Evolutionary conservation across 2,888 invertebrate species (phyloP), one percentile per base, ranked within the genome.

Genomic region (Drosophila putrida): DNA sequence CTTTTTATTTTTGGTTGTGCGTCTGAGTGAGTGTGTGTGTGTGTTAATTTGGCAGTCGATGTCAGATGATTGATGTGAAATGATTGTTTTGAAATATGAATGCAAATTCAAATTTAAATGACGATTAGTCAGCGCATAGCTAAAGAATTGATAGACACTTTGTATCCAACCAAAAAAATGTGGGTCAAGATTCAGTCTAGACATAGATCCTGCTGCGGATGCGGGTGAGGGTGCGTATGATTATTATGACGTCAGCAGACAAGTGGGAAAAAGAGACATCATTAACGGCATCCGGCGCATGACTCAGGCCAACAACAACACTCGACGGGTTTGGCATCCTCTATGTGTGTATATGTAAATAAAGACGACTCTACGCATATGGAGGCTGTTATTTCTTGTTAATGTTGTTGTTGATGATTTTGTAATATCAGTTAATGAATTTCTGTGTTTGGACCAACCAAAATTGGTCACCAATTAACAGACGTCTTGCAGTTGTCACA

Each of bases 11-110:
- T n/a, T n/a, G n/a, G 50, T 58, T 1, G 44, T 43, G 44, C 15
- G 43, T 54, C 25, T 27, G 27, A 6, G 9, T 9, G 8, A 28
- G 28, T 53, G 15, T 33, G 41, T n/a, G 31, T 51, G 51, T 66
- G 54, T 66, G 71, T 80, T 83, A 81, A 81, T 78, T 75, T 78
- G 82, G 60, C 84, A 87, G 60, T 61, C 62, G 63, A 33, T 59
- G 75, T 59, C 57, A 33, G 39, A 58, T 82, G 82, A 87, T 82
- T 87, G 77, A 82, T 82, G 68, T 49, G 49, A 65, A 58, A 55
- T 72, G 31, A 54, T 64, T 72, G 38, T 63, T 71, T 70, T 71
- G 71, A 71, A 58, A 71, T 51, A 54, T 55, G 64, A 63, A 63
- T 57, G 63, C 63, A 63, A 63, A 63, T 63, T 39, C 49, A 27